Evolutionary conservation across 2,797 vertebrate species (phyloP).

Genomic region (Neosilurus hyrtlii): DNA sequence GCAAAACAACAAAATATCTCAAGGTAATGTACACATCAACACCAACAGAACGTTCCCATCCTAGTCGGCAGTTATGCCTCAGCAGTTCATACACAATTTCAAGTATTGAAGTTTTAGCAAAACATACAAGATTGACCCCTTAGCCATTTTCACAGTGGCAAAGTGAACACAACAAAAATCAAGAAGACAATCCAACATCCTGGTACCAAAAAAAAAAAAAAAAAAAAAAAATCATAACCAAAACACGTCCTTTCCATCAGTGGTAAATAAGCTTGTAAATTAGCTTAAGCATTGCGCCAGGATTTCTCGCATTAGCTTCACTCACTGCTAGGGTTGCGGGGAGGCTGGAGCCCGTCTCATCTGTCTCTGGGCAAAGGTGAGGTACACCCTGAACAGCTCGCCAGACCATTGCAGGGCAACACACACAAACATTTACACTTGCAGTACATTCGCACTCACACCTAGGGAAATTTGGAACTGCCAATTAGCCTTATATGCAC

Average conservation of each 20-base stretch:
- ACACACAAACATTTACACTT: too few relatives aligned
- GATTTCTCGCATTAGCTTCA: conserved; percentile 2
- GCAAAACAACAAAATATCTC: conserved; percentile 57
- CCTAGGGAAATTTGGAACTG: too few relatives aligned
- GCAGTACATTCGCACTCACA: too few relatives aligned
- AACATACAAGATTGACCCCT: conserved; percentile 56
- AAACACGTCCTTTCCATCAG: conserved; percentile 44
- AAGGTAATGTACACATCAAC: conserved; percentile 46
- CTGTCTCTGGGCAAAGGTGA: too few relatives aligned
- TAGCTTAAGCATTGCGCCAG: background rate
- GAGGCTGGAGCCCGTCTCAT: too few relatives aligned
- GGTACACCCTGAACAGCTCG: too few relatives aligned
- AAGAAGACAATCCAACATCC: conserved; percentile 46
- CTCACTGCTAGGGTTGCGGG: background rate
- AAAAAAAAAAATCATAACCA: conserved; percentile 46
- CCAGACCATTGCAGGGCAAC: too few relatives aligned
- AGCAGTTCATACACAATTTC: conserved; percentile 72
- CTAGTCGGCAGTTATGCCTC: conserved; percentile 61
- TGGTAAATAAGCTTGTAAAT: conserved; percentile 28
- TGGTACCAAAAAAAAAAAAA: conserved; percentile 16
- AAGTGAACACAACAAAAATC: conserved; percentile 54
- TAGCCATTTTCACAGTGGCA: conserved; percentile 61
- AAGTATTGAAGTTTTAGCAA: conserved; percentile 71
- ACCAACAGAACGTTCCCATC: conserved; percentile 57
- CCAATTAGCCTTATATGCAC: too few relatives aligned